A percentile compares a stretch with the other conserved stretches of the same genome.
These are phyloP conservation scores for Coilia nasus DNA, from an alignment of 2,797 vertebrate species.

Conservation along the genomic window DNA sequence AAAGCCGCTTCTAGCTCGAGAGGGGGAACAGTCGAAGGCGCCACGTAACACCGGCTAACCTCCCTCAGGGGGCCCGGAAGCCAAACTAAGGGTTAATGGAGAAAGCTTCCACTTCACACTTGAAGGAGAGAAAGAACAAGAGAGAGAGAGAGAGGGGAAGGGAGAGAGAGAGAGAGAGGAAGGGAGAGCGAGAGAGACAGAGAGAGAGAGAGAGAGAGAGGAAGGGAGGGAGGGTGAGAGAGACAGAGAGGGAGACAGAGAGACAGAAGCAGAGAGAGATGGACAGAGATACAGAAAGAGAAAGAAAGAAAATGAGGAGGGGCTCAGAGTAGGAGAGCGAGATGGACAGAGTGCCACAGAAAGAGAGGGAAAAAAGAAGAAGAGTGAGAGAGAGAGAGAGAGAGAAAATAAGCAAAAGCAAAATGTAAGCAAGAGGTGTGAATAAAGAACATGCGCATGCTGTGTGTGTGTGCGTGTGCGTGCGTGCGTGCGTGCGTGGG, in stretches of 20 bases:
- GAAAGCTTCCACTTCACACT: not conserved
- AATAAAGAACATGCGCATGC: not conserved
- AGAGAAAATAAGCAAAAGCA: not conserved
- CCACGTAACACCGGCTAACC: not conserved
- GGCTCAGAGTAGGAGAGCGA: slow-evolving; percentile 33
- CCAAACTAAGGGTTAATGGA: not conserved
- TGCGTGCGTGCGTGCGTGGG: not conserved
- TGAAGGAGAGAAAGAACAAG: not conserved
- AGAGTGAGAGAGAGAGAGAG: too few species aligned
- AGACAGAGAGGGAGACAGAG: slow-evolving; percentile 34
- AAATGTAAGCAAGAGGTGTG: not conserved
- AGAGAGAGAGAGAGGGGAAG: slow-evolving; percentile 36
- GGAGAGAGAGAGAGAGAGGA: slow-evolving; percentile 34
- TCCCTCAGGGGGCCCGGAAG: slow-evolving; percentile 14
- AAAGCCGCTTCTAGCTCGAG: slow-evolving; percentile 46
- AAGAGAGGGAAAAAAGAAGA: slow-evolving; percentile 7
- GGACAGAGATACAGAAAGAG: not conserved
- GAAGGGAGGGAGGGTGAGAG: not conserved
- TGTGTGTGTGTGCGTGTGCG: slow-evolving; percentile 26
- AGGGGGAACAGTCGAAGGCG: slow-evolving; percentile 27
- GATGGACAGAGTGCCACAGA: not conserved
- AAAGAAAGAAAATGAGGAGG: slow-evolving; percentile 15
- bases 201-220: slow-evolving; percentile 39
- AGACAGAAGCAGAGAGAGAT: not conserved
- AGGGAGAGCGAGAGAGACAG: slow-evolving; percentile 5